These are phyloP conservation scores for Salvelinus sp. DNA, from an alignment of 2,113 vertebrate genomes.

Conservation along the genomic window DNA sequence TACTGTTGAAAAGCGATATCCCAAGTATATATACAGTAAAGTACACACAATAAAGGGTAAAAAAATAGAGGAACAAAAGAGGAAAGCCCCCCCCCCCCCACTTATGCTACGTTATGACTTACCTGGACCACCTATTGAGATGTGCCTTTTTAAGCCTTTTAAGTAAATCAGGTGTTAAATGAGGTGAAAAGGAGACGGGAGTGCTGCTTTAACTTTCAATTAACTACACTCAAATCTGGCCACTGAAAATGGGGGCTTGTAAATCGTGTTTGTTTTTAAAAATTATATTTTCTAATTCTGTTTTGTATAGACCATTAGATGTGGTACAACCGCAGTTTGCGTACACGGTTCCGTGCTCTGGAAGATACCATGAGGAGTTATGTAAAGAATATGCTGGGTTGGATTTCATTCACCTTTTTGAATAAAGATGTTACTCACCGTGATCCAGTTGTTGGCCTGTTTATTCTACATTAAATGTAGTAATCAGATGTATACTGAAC, in stretches of 20 bases:
- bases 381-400: not conserved
- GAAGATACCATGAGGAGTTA: not conserved
- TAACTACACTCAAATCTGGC: not conserved
- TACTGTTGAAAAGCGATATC: no score
- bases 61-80: no score
- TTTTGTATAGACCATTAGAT: slow-evolving; percentile 10
- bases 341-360: not conserved
- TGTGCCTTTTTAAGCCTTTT: no score
- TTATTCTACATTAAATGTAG: no score
- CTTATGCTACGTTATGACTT: no score
- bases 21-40: no score
- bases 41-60: no score
- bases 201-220: not conserved
- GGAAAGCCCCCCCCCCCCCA: no score
- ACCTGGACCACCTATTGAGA: no score
- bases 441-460: not conserved
- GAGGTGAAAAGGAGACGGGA: no score
- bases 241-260: not conserved
- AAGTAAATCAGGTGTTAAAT: no score
- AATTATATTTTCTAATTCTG: not conserved
- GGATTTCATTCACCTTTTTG: slow-evolving; percentile 8
- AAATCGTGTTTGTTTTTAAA: not conserved
- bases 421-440: slow-evolving; percentile 10
- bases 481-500: no score
- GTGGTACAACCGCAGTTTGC: slow-evolving; percentile 9